Evolutionary conservation across 2,113 vertebrate species (phyloP).

Genomic region (Verasper variegatus): DNA sequence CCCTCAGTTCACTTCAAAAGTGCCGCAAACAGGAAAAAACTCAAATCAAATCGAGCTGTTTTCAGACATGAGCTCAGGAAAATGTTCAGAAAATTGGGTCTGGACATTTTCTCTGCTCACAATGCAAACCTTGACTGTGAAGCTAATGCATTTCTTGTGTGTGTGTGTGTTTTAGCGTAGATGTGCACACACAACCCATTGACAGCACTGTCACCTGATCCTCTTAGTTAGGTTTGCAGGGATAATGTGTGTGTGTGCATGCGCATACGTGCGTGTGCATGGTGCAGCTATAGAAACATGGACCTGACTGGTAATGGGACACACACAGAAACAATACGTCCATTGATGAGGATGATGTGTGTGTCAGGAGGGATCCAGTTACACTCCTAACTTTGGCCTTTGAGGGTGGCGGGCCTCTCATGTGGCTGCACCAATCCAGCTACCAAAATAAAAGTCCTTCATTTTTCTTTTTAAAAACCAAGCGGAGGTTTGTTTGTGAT

Average conservation of each 20-base stretch:
- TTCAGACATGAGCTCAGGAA: too few relatives aligned
- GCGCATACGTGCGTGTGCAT: conserved; percentile 24
- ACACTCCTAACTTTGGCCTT: conserved; percentile 38
- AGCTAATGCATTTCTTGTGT: too few relatives aligned
- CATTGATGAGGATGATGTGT: conserved; percentile 34
- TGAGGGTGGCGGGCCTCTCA: conserved; percentile 37
- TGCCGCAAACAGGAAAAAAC: too few relatives aligned
- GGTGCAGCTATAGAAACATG: conserved; percentile 16
- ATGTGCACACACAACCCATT: conserved; percentile 21
- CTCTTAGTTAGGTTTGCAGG: conserved; percentile 39
- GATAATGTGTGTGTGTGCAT: conserved; percentile 33
- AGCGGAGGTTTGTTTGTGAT: background rate
- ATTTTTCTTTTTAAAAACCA: background rate
- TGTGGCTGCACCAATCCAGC: conserved; percentile 20
- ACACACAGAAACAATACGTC: conserved; percentile 45
- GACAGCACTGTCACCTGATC: conserved; percentile 58
- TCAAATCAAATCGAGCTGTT: too few relatives aligned
- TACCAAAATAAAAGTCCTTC: conserved; percentile 36
- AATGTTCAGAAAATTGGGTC: too few relatives aligned
- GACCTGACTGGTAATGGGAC: conserved; percentile 36
- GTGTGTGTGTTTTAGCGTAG: too few relatives aligned
- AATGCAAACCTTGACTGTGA: background rate
- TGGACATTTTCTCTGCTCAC: background rate
- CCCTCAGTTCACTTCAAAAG: too few relatives aligned
- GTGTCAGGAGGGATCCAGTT: conserved; percentile 63